A percentile compares a stretch with the other conserved stretches of the same genome.
Conservation (phyloP, 1,140 invertebrate species). For the Himalopsyche phryganea region DNA sequence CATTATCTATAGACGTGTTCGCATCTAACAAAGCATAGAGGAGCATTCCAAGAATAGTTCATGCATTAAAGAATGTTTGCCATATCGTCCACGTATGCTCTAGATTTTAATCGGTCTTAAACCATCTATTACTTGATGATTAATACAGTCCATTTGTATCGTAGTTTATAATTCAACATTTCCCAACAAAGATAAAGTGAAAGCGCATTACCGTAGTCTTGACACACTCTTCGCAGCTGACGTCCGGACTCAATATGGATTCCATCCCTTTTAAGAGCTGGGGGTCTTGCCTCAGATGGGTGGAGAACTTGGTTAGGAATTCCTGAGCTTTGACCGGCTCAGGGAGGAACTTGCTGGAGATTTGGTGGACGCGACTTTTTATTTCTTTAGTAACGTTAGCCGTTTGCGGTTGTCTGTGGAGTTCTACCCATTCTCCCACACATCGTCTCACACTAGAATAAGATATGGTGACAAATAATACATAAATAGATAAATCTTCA, state of each 20-base stretch:
- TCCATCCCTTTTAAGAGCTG: conserved; percentile 81
- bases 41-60: no score
- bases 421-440: conserved; percentile 81
- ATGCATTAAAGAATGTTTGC: no score
- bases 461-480: no score
- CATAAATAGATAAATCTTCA: no score
- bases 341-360: conserved; percentile 70
- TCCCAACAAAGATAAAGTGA: no score
- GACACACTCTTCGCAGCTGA: conserved; percentile 87
- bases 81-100: no score
- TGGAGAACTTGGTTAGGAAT: conserved; percentile 85
- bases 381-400: conserved; percentile 68
- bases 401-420: conserved; percentile 65
- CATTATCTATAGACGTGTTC: no score
- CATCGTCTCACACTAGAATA: conserved; percentile 67
- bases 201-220: conserved; percentile 73
- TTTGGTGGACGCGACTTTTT: conserved; percentile 46
- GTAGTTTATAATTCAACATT: no score
- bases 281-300: conserved; percentile 74
- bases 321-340: conserved; percentile 91
- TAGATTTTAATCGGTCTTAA: no score
- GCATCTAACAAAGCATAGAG: no score
- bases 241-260: conserved; percentile 79
- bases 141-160: no score
- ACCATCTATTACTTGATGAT: no score